Base-by-base conservation (phyloP, 2,888 invertebrate genomes). In the Chaetogeoica ovagalla region DNA sequence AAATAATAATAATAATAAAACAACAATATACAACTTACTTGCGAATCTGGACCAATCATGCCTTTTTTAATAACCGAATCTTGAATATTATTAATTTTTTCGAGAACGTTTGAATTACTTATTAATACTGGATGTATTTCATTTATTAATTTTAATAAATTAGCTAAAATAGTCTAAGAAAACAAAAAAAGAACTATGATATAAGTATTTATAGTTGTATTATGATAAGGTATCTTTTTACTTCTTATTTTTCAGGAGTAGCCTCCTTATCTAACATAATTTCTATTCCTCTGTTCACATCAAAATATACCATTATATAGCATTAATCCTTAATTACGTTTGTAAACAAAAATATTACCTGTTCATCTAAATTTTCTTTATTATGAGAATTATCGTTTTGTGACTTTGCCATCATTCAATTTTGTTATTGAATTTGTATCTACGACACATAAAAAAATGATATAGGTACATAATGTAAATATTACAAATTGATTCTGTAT, bases 41-140 rank as follows among this genome's bases (percentile, higher is more conserved):
- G 89, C 79, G 89, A 89, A 83, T 89, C 89, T 0, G 88, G 87
- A 9, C 88, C 87, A 11, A 86, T 84, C 83, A 86, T 86, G 62
- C 87, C 87, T 82, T 87, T 87, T 66, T 85, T 84, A 82, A 87
- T 87, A 84, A 90, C 88, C 84, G 89, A 88, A 83, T 91, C 91
- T 84, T 94, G 94, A 4, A 93, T 91, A 85, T 93, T 91, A 13
- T 92, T 88, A 82, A 97, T 91, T 82, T 91, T 91, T 74, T 91
- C 91, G 81, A 96, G 89, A 81, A 94, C 94, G 79, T 91, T 91
- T 85, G 96, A 95, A 84, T 93, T 93, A 68, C 91, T 89, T n/a
- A 89, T 88, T 75, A 95, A 89, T 85, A 94, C 94, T 72, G 90
- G 90, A 86, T 95, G 94, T 83, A 96, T 92, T 77, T 94, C 93